Conservation (phyloP, 2,797 vertebrate genomes). For the Morelia viridis region DNA sequence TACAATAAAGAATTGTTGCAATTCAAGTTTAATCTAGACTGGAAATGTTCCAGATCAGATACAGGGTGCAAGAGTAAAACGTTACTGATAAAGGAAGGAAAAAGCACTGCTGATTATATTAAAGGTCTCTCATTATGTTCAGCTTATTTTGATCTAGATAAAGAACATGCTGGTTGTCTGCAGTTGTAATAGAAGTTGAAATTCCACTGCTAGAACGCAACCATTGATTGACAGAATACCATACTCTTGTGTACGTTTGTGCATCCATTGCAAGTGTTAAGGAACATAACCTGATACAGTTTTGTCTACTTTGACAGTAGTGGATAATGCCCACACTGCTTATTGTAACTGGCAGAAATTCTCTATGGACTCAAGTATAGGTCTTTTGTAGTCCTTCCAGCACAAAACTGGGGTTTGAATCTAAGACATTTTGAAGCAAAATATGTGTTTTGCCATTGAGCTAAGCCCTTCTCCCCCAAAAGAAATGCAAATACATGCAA, state of each 20-base stretch:
- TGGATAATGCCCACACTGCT: background rate
- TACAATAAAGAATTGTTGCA: slow-evolving; percentile 34
- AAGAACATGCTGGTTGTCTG: background rate
- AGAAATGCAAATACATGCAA: background rate
- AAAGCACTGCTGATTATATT: slow-evolving; percentile 42
- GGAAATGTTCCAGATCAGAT: slow-evolving; percentile 51
- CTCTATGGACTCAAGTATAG: background rate
- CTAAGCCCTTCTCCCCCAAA: background rate
- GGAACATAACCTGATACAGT: background rate
- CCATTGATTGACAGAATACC: background rate
- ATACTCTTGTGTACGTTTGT: background rate
- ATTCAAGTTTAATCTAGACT: slow-evolving; percentile 48
- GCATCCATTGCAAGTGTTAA: background rate
- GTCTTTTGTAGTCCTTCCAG: background rate
- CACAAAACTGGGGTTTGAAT: background rate
- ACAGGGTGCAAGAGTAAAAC: slow-evolving; percentile 19
- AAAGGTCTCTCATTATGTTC: slow-evolving; percentile 43
- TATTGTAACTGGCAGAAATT: background rate
- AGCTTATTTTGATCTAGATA: slow-evolving; percentile 18
- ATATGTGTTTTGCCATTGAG: background rate
- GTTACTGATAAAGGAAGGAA: slow-evolving; percentile 10
- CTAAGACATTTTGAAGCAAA: background rate
- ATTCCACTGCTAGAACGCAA: background rate
- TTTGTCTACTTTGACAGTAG: background rate
- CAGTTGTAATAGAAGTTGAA: slow-evolving; percentile 14